Evolutionary conservation across 2,797 vertebrate species (phyloP).

Genomic region (Zenarchopterus dispar): DNA sequence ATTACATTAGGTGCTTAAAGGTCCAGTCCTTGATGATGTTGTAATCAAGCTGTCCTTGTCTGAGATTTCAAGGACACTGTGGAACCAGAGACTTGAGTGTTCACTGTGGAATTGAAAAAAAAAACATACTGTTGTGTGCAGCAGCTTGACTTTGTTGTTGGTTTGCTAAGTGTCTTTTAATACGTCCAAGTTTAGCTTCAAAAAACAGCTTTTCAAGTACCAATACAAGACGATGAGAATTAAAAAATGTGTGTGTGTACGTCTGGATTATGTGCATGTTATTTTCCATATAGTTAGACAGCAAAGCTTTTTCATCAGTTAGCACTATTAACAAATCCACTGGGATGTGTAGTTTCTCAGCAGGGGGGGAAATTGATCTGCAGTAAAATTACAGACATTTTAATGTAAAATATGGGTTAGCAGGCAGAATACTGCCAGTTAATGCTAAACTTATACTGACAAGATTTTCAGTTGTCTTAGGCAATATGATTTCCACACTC

Average conservation of each 20-base stretch:
- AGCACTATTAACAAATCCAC: slow-evolving; percentile 27
- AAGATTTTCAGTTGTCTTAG: slow-evolving; percentile 46
- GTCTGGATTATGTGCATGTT: no score
- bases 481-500: slow-evolving; percentile 43
- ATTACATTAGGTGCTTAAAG: slow-evolving; percentile 35
- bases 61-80: slow-evolving; percentile 30
- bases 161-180: slow-evolving; percentile 18
- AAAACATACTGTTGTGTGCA: neutral
- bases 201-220: no score
- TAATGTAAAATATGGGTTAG: slow-evolving; percentile 49
- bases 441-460: slow-evolving; percentile 57
- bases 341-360: slow-evolving; percentile 27
- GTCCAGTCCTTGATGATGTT: slow-evolving; percentile 15
- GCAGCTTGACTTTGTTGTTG: slow-evolving; percentile 2
- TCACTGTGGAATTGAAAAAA: slow-evolving; percentile 5
- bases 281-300: neutral
- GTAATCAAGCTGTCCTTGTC: slow-evolving; percentile 28
- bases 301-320: slow-evolving; percentile 9
- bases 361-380: slow-evolving; percentile 44
- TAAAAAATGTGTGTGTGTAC: no score
- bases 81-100: neutral
- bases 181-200: neutral
- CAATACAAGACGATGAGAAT: no score
- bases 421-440: slow-evolving; percentile 49
- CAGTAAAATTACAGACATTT: slow-evolving; percentile 51